A percentile compares a stretch with the other conserved stretches of the same genome.
Conservation (phyloP, 2,888 invertebrate species). For the Tribolium freemani region DNA sequence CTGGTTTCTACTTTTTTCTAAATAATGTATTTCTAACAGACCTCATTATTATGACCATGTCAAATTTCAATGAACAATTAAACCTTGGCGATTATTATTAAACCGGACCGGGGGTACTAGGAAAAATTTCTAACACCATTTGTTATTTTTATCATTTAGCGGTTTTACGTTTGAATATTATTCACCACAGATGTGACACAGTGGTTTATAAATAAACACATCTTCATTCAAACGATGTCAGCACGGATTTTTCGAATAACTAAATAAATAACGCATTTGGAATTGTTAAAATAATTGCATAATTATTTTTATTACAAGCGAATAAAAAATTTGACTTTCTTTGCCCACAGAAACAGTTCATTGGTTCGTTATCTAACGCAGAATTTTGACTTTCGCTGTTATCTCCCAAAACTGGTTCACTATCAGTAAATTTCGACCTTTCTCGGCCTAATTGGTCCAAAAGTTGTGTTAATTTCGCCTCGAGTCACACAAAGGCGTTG, state of each 20-base stretch:
- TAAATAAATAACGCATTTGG: too few relatives aligned
- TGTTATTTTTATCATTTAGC: background rate
- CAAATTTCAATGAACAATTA: constrained; percentile 8
- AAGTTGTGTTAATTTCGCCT: background rate
- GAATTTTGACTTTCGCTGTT: background rate
- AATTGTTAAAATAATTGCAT: background rate
- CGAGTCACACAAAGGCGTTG: background rate
- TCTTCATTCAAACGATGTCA: background rate
- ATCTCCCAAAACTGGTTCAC: background rate
- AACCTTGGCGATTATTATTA: constrained; percentile 4
- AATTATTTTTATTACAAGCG: background rate
- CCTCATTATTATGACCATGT: background rate
- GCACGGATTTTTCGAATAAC: too few relatives aligned
- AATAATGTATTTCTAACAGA: background rate
- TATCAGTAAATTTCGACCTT: background rate
- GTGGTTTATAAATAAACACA: background rate
- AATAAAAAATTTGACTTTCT: background rate
- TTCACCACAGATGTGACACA: background rate
- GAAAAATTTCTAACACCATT: constrained; percentile 5
- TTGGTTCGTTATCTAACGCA: background rate
- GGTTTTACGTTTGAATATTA: background rate
- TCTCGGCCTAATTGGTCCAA: background rate
- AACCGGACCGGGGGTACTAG: background rate
- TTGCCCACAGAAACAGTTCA: background rate
- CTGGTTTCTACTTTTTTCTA: background rate